phyloP scores from a whole-genome alignment of 2,113 vertebrate species.

The Gambusia affinis region DNA sequence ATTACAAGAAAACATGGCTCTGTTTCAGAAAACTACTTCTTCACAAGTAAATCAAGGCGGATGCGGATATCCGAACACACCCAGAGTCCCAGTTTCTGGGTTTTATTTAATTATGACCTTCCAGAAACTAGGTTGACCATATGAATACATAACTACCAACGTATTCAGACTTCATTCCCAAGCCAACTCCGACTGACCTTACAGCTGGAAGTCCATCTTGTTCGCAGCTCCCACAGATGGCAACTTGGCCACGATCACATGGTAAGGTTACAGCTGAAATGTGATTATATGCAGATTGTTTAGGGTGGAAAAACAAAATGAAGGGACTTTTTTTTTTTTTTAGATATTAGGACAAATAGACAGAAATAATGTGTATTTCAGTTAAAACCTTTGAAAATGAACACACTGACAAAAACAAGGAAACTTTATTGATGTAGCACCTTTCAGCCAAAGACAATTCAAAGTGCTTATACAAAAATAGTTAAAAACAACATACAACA shows the following conservation, averaged over 20 bases:
- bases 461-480: too few species aligned
- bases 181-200: constrained; percentile 34
- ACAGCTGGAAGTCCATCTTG: constrained; percentile 19
- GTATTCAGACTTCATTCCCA: neutral
- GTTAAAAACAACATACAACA: too few species aligned
- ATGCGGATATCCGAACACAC: neutral
- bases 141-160: too few species aligned
- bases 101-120: constrained; percentile 6
- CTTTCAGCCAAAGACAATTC: too few species aligned
- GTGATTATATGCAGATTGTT: constrained; percentile 16
- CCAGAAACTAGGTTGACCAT: neutral
- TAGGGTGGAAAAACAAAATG: neutral
- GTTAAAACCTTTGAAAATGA: neutral
- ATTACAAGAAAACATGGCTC: too few species aligned
- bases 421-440: too few species aligned
- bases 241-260: constrained; percentile 1
- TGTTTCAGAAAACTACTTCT: neutral
- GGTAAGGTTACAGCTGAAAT: constrained; percentile 12
- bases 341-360: too few species aligned
- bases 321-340: too few species aligned
- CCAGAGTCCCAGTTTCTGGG: neutral
- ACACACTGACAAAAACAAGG: neutral
- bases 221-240: constrained; percentile 21
- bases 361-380: too few species aligned
- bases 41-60: neutral